A percentile compares a stretch with the other conserved stretches of the same genome.
phyloP scores from a whole-genome alignment of 2,797 vertebrate species.

The Enteromius fasciolatus region DNA sequence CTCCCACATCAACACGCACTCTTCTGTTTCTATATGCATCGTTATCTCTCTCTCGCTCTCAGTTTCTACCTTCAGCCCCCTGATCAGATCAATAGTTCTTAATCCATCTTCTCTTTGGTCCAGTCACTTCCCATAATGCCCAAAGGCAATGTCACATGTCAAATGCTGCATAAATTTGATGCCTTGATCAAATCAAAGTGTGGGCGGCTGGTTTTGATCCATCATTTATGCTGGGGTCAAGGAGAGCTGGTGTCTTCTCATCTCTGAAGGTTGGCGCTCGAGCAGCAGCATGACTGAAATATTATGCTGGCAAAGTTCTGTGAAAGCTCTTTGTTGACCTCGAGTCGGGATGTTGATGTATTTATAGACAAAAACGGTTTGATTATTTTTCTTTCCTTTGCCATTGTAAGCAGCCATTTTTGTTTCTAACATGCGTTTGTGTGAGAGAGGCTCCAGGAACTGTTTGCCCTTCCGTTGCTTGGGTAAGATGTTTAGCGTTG shows the following conservation, averaged over 20 bases:
- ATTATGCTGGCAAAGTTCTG: conserved; percentile 24
- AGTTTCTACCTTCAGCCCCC: conserved; percentile 16
- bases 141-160: conserved; percentile 73
- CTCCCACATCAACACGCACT: conserved; percentile 10
- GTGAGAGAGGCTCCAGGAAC: conserved; percentile 19
- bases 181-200: conserved; percentile 76
- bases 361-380: conserved; percentile 25
- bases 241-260: conserved; percentile 48
- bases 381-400: conserved; percentile 27
- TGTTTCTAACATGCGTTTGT: conserved; percentile 10
- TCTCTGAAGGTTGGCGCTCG: conserved; percentile 12
- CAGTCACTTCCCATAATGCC: conserved; percentile 76
- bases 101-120: conserved; percentile 60
- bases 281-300: conserved; percentile 25
- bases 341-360: conserved; percentile 16
- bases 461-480: conserved; percentile 35
- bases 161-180: conserved; percentile 76
- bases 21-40: conserved; percentile 14
- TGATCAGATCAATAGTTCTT: conserved; percentile 51
- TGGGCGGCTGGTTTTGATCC: conserved; percentile 67
- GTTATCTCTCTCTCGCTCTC: conserved; percentile 13
- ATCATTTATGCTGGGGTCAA: conserved; percentile 66
- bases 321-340: conserved; percentile 33
- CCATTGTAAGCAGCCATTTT: conserved; percentile 8
- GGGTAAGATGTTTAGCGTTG: conserved; percentile 26